phyloP scores from a whole-genome alignment of 2,113 vertebrate genomes.

The Pelecanus crispus region DNA sequence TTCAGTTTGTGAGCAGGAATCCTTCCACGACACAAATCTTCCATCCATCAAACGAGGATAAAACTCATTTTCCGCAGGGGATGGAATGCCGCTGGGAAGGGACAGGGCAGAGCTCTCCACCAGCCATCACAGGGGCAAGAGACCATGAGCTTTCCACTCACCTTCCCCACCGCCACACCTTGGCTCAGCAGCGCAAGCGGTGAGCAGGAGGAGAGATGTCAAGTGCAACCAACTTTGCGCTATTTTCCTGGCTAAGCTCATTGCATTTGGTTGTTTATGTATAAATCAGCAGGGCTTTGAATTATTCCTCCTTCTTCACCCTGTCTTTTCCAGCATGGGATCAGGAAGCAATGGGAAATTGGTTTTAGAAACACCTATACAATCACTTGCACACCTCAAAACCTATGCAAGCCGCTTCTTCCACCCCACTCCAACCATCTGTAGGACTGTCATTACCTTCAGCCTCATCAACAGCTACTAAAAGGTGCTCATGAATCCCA shows the following conservation, averaged over 20 bases:
- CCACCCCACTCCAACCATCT: not conserved
- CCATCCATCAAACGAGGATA: not conserved
- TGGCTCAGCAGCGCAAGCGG: not conserved
- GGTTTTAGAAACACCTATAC: not conserved
- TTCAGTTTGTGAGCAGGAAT: not conserved
- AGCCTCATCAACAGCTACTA: not conserved
- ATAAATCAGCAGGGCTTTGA: not conserved
- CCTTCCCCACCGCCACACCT: not conserved
- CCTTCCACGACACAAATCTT: not conserved
- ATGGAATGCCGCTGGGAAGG: fast-evolving
- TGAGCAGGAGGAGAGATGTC: not conserved
- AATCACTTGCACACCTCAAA: not conserved
- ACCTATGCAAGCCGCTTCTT: not conserved
- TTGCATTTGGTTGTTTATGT: not conserved
- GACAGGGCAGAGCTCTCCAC: not conserved
- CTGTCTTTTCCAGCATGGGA: not conserved
- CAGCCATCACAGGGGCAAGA: not conserved
- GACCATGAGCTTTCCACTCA: not conserved
- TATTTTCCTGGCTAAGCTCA: not conserved
- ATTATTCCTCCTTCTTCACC: not conserved
- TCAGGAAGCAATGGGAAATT: not conserved
- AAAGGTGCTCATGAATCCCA: not conserved
- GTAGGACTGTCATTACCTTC: not conserved
- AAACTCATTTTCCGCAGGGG: not conserved
- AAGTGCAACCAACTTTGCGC: not conserved